These are phyloP conservation scores for Hyperopisus bebe DNA, from an alignment of 2,113 vertebrate genomes.

Conservation along the genomic window DNA sequence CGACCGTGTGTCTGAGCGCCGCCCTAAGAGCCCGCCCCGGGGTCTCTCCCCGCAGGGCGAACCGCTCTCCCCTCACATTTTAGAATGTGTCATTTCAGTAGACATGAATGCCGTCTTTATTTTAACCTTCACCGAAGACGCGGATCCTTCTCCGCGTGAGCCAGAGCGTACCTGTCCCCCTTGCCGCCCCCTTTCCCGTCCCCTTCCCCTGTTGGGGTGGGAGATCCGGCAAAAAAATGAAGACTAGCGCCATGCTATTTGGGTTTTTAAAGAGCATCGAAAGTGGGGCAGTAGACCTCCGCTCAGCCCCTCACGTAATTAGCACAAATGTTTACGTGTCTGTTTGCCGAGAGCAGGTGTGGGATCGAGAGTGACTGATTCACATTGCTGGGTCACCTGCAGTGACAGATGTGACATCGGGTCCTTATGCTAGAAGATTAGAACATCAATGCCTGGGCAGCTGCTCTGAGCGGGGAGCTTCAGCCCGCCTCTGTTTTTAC, in stretches of 20 bases:
- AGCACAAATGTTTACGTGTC: not conserved
- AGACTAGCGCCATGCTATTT: not conserved
- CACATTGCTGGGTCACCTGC: not conserved
- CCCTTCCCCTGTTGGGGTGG: not conserved
- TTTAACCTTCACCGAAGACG: not conserved
- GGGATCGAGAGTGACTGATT: not conserved
- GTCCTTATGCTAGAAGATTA: not conserved
- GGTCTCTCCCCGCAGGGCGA: not conserved
- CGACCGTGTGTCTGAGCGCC: not conserved
- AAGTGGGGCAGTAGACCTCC: not conserved
- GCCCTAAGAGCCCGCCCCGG: not conserved
- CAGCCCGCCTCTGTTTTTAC: not conserved
- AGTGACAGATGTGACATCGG: not conserved
- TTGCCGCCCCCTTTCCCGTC: not conserved
- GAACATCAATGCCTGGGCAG: not conserved
- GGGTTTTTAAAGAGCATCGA: not conserved
- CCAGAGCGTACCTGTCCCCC: not conserved
- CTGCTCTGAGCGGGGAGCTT: not conserved
- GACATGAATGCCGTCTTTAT: not conserved
- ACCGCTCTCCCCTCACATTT: not conserved
- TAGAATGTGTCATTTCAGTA: constrained; percentile 14
- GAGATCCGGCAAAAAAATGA: not conserved
- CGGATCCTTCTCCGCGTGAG: not conserved
- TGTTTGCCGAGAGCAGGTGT: not conserved
- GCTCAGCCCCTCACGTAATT: not conserved